phyloP scores from a whole-genome alignment of 2,888 invertebrate species.

The Chrysolina americana region DNA sequence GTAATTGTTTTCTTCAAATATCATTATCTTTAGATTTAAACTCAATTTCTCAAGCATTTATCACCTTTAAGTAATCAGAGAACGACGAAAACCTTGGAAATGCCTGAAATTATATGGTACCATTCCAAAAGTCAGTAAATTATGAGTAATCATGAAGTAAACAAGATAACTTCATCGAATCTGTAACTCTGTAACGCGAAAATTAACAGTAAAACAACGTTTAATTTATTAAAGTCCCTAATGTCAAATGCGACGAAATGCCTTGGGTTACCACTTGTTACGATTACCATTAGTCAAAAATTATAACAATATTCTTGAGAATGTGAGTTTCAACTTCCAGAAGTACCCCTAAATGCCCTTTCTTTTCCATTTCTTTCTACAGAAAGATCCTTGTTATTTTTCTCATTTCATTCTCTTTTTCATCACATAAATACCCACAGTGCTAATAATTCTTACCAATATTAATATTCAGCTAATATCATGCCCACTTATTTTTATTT shows the following conservation, averaged over 20 bases:
- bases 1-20: neutral
- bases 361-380: too few species aligned
- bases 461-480: neutral
- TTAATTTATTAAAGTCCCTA: too few species aligned
- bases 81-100: neutral
- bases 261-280: too few species aligned
- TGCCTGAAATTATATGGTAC: neutral
- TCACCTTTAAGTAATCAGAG: neutral
- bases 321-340: too few species aligned
- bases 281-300: too few species aligned
- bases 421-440: too few species aligned
- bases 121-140: neutral
- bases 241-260: too few species aligned
- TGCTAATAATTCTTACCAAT: neutral
- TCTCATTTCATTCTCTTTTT: too few species aligned
- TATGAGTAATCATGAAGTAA: neutral
- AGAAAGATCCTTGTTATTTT: too few species aligned
- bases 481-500: conserved; percentile 8
- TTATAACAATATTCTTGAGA: too few species aligned
- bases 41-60: neutral
- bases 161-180: neutral
- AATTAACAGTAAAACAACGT: too few species aligned
- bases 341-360: too few species aligned
- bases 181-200: neutral
- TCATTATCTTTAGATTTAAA: neutral